Base-by-base conservation (phyloP, 2,797 vertebrate genomes). In the Halcyon chelicuti region DNA sequence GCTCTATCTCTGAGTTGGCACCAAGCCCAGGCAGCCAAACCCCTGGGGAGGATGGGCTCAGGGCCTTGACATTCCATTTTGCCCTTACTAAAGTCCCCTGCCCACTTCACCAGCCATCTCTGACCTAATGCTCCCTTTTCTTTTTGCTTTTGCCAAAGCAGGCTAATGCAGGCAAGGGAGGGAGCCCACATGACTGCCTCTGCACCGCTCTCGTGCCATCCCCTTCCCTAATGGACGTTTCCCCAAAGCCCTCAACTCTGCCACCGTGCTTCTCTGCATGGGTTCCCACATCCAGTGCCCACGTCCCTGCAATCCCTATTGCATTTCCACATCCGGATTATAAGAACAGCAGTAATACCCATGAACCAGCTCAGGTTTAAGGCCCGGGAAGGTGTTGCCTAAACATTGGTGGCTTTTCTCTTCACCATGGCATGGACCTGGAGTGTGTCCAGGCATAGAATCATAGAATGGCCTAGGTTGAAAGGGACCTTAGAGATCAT, bases 181-280 rank as follows among this genome's bases (percentile, higher is more conserved):
- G 37, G 74, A 63, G 28, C 51, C 29, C 33, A 7, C n/a, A 40
- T 42, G n/a, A 3, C 28, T 67, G 37, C 31, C 54, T 55, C 57
- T 66, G 31, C 23, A 18, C 16, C 76, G 33, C 21, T 33, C 16
- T n/a, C 0, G 0, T 44, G 52, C 76, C 17, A 9, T n/a, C n/a
- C 31, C 4, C 47, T 31, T 84, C 42, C 29, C 67, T 47, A 22
- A 54, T 5, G 20, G 8, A 16, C 31, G 1, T 82, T 76, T 76
- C 51, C 11, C 21, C 21, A 74, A 40, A 86, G 60, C 31, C 7
- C 10, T 62, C 54, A 29, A 21, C 63, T 2, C 0, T 47, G 33
- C 60, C n/a, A 33, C 5, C 28, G 6, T 3, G 5, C 29, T 71
- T 46, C 31, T 86, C 19, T 67, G 31, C 13, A 10, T n/a, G 46